Percentiles rank a stretch among this genome's conserved stretches.
phyloP scores from a whole-genome alignment of 2,113 vertebrate genomes.

The Tympanuchus pallidicinctus region DNA sequence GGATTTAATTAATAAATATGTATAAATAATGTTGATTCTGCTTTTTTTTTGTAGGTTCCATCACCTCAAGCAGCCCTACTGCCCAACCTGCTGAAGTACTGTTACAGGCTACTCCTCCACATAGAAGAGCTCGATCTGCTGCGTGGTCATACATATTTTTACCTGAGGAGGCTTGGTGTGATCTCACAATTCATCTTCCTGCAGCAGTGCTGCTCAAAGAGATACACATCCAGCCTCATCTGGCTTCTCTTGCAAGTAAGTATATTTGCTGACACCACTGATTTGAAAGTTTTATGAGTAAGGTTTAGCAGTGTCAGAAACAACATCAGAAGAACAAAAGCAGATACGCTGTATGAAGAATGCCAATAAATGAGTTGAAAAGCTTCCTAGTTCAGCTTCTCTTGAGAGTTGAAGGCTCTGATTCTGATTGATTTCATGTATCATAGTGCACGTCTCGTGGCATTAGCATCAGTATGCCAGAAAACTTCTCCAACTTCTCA shows the following conservation, averaged over 20 bases:
- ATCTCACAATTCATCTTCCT: conserved; percentile 97
- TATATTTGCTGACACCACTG: neutral
- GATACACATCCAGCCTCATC: conserved; percentile 97
- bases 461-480: neutral
- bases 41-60: conserved; percentile 85
- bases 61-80: conserved; percentile 98
- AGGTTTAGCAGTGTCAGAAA: neutral
- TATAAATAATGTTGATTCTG: neutral
- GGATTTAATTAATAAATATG: neutral
- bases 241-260: conserved; percentile 97
- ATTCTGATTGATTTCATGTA: neutral
- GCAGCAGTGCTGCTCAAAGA: conserved; percentile 96
- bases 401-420: neutral
- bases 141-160: conserved; percentile 99
- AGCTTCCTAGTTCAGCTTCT: neutral
- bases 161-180: conserved; percentile 98
- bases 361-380: neutral
- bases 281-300: neutral
- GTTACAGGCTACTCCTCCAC: conserved; percentile 94
- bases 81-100: conserved; percentile 98
- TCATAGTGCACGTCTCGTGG: neutral
- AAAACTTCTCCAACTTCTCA: neutral
- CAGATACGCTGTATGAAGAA: neutral
- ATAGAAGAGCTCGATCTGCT: conserved; percentile 93
- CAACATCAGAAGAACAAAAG: neutral